Conservation (phyloP, 2,113 vertebrate species). For the Ellobius talpinus region DNA sequence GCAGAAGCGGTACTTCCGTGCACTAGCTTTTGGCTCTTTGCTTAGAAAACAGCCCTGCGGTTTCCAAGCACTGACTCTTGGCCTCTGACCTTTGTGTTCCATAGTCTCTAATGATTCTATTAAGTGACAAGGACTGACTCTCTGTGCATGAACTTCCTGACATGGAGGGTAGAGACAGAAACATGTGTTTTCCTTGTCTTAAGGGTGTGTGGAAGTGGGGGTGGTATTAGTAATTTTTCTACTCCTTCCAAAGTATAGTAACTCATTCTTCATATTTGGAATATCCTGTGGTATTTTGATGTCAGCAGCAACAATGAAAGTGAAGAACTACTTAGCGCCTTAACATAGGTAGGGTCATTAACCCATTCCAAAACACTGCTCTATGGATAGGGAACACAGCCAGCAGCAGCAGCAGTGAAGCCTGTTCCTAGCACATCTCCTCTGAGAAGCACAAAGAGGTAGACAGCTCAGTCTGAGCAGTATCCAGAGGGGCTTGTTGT, state of each 20-base stretch:
- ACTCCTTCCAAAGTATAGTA: conserved; percentile 14
- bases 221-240: background rate
- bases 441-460: background rate
- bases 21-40: background rate
- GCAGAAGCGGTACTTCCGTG: background rate
- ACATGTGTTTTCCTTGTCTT: conserved; percentile 26
- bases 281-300: background rate
- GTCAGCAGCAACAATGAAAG: background rate
- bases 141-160: conserved; percentile 8
- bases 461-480: background rate
- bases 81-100: conserved; percentile 1
- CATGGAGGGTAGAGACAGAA: background rate
- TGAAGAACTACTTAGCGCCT: background rate
- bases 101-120: background rate
- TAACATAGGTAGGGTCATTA: background rate
- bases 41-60: conserved; percentile 36
- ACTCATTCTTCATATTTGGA: background rate
- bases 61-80: background rate
- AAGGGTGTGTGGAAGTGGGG: no score
- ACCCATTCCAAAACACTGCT: no score
- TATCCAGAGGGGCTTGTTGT: background rate
- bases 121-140: conserved; percentile 54
- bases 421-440: background rate
- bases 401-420: background rate
- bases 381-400: background rate